Percentiles rank a stretch among this genome's conserved stretches.
These are phyloP conservation scores for Sesia apiformis DNA, from an alignment of 2,888 invertebrate species.

Conservation along the genomic window DNA sequence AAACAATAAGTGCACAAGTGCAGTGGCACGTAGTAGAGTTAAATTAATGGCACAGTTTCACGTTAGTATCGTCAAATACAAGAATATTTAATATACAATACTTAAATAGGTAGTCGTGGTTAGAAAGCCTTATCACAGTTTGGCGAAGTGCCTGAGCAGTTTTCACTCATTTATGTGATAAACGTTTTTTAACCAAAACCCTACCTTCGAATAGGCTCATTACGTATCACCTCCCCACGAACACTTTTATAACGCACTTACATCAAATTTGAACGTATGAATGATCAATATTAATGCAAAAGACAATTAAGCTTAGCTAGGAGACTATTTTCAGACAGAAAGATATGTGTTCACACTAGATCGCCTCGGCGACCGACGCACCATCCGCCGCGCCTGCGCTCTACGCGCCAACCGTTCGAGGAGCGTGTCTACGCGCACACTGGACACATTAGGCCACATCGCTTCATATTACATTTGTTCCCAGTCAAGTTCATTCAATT, in stretches of 20 bases:
- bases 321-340: slow-evolving; percentile 32
- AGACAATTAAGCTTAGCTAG: slow-evolving; percentile 27
- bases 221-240: slow-evolving; percentile 27
- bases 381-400: slow-evolving; percentile 6
- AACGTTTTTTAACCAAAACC: slow-evolving; percentile 21
- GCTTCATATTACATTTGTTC: slow-evolving; percentile 59
- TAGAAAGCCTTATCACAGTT: slow-evolving; percentile 31
- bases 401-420: background rate
- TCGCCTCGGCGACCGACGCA: slow-evolving; percentile 16
- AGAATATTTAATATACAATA: slow-evolving; percentile 46
- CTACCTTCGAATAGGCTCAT: slow-evolving; percentile 32
- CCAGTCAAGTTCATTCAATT: slow-evolving; percentile 65
- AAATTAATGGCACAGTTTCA: slow-evolving; percentile 74
- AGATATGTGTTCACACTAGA: slow-evolving; percentile 52
- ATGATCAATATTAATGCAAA: slow-evolving; percentile 31
- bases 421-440: slow-evolving; percentile 22
- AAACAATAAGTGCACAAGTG: slow-evolving; percentile 25
- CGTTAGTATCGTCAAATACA: slow-evolving; percentile 68
- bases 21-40: slow-evolving; percentile 70
- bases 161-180: slow-evolving; percentile 10
- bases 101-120: slow-evolving; percentile 13
- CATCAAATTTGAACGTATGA: slow-evolving; percentile 24
- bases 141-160: background rate
- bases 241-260: slow-evolving; percentile 30
- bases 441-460: slow-evolving; percentile 56